Evolutionary conservation across 2,113 vertebrate species (phyloP).

Genomic region (Agapornis roseicollis): DNA sequence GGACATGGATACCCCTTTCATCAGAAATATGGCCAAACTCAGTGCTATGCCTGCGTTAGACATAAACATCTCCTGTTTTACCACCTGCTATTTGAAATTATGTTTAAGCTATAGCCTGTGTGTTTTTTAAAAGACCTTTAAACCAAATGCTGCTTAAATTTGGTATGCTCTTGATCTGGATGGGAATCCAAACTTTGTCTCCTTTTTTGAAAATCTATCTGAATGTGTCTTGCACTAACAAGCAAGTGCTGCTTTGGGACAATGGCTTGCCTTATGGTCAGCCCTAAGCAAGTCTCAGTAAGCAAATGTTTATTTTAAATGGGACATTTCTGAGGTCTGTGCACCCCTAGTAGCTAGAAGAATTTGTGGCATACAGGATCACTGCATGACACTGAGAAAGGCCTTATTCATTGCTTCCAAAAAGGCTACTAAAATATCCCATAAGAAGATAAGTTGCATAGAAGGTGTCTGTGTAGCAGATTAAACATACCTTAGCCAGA

Average conservation of each 20-base stretch:
- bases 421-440: conserved; percentile 55
- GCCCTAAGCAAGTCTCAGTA: neutral
- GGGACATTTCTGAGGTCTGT: neutral
- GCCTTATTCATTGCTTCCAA: conserved; percentile 50
- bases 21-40: neutral
- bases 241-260: neutral
- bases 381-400: conserved; percentile 12
- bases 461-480: conserved; percentile 37
- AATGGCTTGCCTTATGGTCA: neutral
- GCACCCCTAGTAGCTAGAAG: neutral
- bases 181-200: neutral
- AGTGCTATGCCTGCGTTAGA: neutral
- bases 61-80: neutral
- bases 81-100: neutral
- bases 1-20: neutral
- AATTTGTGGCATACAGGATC: neutral
- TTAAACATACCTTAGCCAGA: conserved; percentile 34
- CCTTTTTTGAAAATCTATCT: neutral
- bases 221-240: neutral
- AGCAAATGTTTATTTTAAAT: conserved; percentile 15
- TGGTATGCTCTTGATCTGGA: neutral
- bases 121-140: neutral
- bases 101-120: neutral
- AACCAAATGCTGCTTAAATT: neutral
- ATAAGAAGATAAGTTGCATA: conserved; percentile 51